These are phyloP conservation scores for Orestias chungarensis DNA, from an alignment of 2,797 vertebrate species.

Conservation along the genomic window DNA sequence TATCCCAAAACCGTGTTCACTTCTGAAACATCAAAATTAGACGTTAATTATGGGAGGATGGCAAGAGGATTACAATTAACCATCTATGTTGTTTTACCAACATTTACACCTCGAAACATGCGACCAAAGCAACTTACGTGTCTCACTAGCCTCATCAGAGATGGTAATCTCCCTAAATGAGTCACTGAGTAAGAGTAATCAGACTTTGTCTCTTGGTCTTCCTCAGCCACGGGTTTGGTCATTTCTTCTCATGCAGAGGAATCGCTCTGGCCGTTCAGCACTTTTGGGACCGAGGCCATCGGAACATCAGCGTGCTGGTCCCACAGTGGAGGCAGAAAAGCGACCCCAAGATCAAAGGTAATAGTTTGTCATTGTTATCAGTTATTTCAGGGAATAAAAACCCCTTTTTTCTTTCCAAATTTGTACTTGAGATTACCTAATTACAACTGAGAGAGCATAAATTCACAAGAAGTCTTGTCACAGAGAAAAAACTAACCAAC, in stretches of 20 bases:
- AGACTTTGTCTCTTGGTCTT: constrained; percentile 3
- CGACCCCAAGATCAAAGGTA: constrained; percentile 84
- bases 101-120: too few relatives aligned
- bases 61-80: too few relatives aligned
- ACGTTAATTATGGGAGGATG: too few relatives aligned
- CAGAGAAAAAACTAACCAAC: constrained; percentile 5
- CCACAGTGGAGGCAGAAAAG: constrained; percentile 88
- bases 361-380: neutral
- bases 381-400: neutral
- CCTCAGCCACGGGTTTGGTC: constrained; percentile 81
- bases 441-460: neutral
- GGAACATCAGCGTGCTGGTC: constrained; percentile 83
- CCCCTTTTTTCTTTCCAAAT: neutral
- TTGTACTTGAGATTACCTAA: neutral
- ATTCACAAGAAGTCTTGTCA: neutral
- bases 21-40: too few relatives aligned
- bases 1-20: too few relatives aligned
- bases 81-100: too few relatives aligned
- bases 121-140: too few relatives aligned
- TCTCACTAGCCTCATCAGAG: too few relatives aligned
- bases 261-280: constrained; percentile 90
- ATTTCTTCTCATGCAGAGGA: constrained; percentile 90
- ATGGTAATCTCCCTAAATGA: too few relatives aligned
- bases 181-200: too few relatives aligned
- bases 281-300: constrained; percentile 90